Conservation (phyloP, 2,113 vertebrate species). For the Lethenteron reissneri region DNA sequence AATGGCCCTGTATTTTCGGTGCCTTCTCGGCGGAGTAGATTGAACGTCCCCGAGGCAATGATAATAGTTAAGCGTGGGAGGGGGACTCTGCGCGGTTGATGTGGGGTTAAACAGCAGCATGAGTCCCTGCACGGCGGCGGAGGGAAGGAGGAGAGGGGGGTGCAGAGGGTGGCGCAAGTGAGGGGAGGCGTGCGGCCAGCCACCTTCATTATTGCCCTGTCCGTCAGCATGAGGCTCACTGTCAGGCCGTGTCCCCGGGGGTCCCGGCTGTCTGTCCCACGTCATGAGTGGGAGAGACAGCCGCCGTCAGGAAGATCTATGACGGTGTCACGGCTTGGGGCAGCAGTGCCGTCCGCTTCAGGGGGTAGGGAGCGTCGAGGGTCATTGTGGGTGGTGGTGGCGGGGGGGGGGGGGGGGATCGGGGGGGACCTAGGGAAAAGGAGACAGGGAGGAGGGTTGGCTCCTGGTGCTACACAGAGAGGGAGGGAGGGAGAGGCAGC, state of each 20-base stretch:
- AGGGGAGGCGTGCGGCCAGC: constrained; percentile 1
- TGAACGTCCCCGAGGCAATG: too few relatives aligned
- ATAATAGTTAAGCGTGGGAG: too few relatives aligned
- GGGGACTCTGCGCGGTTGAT: too few relatives aligned
- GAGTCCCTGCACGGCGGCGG: too few relatives aligned
- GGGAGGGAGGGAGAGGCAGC: too few relatives aligned
- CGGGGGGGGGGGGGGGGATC: neutral
- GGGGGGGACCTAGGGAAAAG: neutral
- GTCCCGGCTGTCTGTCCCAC: constrained; percentile 3
- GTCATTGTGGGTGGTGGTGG: neutral
- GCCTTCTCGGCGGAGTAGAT: too few relatives aligned
- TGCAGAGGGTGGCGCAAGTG: too few relatives aligned
- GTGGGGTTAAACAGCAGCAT: too few relatives aligned
- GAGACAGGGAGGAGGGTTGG: neutral
- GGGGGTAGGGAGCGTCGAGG: too few relatives aligned
- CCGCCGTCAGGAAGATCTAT: constrained; percentile 6
- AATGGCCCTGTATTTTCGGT: too few relatives aligned
- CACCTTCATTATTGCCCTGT: constrained; percentile 4
- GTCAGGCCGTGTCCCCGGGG: constrained; percentile 3
- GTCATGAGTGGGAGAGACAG: constrained; percentile 4
- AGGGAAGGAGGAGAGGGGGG: neutral
- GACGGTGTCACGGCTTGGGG: constrained; percentile 1
- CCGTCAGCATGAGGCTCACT: constrained; percentile 5
- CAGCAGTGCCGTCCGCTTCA: neutral
- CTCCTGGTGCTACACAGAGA: too few relatives aligned